phyloP scores from a whole-genome alignment of 2,888 invertebrate species.

The Stictocephala bisonia region DNA sequence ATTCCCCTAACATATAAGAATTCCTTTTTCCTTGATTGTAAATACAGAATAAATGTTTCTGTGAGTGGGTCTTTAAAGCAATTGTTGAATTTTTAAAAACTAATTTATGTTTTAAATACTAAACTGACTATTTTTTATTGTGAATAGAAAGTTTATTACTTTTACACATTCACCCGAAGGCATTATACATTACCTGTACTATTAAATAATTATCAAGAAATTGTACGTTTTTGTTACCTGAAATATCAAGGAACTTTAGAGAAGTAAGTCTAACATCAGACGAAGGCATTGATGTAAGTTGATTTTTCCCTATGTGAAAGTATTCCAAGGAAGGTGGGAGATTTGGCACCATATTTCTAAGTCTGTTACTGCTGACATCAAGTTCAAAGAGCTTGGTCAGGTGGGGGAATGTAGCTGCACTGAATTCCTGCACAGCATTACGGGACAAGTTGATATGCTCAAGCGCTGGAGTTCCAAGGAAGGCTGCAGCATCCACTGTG shows the following conservation, averaged over 20 bases:
- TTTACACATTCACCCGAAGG: no score
- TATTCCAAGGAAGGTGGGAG: conserved; percentile 82
- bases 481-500: conserved; percentile 78
- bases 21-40: no score
- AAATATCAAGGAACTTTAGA: conserved; percentile 79
- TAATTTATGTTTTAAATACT: no score
- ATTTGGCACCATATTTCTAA: conserved; percentile 74
- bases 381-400: conserved; percentile 81
- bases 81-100: no score
- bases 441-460: conserved; percentile 84
- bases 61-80: no score
- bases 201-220: no score
- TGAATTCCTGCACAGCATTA: conserved; percentile 77
- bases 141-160: no score
- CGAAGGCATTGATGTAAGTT: conserved; percentile 76
- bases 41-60: no score
- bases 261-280: conserved; percentile 79
- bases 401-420: conserved; percentile 81
- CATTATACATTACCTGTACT: no score
- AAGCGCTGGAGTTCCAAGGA: conserved; percentile 76
- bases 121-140: no score
- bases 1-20: no score
- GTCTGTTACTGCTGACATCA: conserved; percentile 78
- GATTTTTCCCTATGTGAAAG: conserved; percentile 76
- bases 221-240: no score